A percentile compares a stretch with the other conserved stretches of the same genome.
These are phyloP conservation scores for Oryzias melastigma DNA, from an alignment of 2,113 vertebrate species.

Conservation along the genomic window DNA sequence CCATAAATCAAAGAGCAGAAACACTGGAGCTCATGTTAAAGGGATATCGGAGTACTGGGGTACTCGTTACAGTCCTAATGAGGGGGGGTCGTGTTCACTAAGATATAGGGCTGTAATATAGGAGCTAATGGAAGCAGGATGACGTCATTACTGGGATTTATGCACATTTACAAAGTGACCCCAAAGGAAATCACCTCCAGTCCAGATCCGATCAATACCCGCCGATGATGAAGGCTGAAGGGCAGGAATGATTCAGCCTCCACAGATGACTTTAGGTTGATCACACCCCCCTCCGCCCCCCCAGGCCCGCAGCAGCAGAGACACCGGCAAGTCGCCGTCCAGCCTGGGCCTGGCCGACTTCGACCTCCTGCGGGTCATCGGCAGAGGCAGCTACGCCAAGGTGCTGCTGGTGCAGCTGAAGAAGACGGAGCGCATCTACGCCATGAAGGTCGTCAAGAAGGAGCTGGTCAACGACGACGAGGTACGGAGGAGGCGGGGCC, in stretches of 20 bases:
- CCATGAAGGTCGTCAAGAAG: conserved; percentile 99
- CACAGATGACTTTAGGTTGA: neutral
- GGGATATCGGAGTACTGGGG: too few relatives aligned
- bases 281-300: neutral
- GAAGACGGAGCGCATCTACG: conserved; percentile 97
- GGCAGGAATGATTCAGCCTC: conserved; percentile 6
- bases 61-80: too few relatives aligned
- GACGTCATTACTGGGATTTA: conserved; percentile 40
- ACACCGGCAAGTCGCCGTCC: conserved; percentile 90
- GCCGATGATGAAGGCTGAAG: conserved; percentile 3
- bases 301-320: conserved; percentile 90
- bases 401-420: conserved; percentile 94
- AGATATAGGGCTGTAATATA: conserved; percentile 18
- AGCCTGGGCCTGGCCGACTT: conserved; percentile 95
- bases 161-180: conserved; percentile 40
- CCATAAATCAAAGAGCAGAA: too few relatives aligned
- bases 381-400: conserved; percentile 97
- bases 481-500: conserved; percentile 66
- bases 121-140: conserved; percentile 18
- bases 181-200: conserved; percentile 42
- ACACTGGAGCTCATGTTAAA: too few relatives aligned
- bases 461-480: conserved; percentile 98
- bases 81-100: conserved; percentile 28
- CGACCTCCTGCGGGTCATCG: conserved; percentile 94
- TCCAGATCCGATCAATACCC: conserved; percentile 18